Conservation (phyloP, 2,888 invertebrate species). For the Pherbina coryleti region DNA sequence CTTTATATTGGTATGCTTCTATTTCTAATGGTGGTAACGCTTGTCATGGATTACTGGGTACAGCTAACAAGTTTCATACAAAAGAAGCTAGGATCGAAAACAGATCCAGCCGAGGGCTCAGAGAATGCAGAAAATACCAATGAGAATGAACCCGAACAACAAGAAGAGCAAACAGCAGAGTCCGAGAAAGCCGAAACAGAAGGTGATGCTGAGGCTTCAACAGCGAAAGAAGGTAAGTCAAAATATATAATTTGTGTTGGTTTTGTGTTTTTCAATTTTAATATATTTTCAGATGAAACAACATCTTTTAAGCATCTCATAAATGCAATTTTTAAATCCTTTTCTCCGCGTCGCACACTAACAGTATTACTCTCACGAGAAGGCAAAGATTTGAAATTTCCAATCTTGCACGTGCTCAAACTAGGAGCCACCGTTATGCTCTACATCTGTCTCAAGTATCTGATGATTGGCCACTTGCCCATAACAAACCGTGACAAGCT, state of each 20-base stretch:
- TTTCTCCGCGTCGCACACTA: constrained; percentile 77
- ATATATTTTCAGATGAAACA: neutral
- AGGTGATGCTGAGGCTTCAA: neutral
- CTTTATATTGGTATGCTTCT: constrained; percentile 14
- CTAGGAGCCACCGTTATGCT: constrained; percentile 76
- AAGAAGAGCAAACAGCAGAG: constrained; percentile 1
- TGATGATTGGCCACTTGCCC: constrained; percentile 75
- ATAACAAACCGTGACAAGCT: constrained; percentile 73
- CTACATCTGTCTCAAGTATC: constrained; percentile 77
- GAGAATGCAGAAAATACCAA: constrained; percentile 3
- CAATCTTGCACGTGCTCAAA: constrained; percentile 79
- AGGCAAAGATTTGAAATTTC: constrained; percentile 72
- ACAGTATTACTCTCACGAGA: constrained; percentile 73
- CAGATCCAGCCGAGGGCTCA: constrained; percentile 30
- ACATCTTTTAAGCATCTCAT: constrained; percentile 22
- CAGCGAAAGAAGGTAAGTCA: neutral
- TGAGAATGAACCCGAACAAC: constrained; percentile 10
- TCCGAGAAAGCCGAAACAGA: constrained; percentile 17
- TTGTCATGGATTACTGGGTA: constrained; percentile 48
- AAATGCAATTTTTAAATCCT: constrained; percentile 70
- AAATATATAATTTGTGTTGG: constrained; percentile 9
- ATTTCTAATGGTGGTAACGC: constrained; percentile 41
- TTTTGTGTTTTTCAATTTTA: neutral
- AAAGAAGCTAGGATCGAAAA: constrained; percentile 3
- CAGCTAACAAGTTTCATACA: neutral